These are phyloP conservation scores for Hesperia comma DNA, from an alignment of 2,888 invertebrate genomes.

Conservation along the genomic window DNA sequence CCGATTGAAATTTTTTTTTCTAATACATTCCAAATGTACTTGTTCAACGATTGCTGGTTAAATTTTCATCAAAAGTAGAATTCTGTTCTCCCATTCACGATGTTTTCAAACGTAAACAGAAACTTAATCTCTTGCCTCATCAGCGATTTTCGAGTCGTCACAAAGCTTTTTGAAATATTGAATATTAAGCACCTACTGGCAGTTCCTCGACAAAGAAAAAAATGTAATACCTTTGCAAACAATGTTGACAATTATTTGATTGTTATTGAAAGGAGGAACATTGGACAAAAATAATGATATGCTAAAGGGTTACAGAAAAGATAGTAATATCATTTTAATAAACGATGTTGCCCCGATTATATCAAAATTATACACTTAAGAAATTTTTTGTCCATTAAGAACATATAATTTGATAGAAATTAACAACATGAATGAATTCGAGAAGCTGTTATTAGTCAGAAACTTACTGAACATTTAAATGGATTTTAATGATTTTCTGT, in stretches of 20 bases:
- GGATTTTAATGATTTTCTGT: no score
- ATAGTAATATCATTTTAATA: no score
- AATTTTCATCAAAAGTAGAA: constrained; percentile 26
- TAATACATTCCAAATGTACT: neutral
- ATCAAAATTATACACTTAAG: no score
- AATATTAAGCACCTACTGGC: constrained; percentile 34
- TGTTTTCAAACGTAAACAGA: constrained; percentile 36
- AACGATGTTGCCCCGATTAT: no score
- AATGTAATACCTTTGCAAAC: constrained; percentile 22
- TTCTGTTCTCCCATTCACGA: constrained; percentile 29
- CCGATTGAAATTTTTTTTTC: neutral
- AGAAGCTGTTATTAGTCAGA: no score
- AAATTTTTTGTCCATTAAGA: no score
- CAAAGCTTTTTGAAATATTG: constrained; percentile 37
- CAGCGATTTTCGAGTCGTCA: constrained; percentile 28
- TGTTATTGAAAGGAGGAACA: constrained; percentile 11
- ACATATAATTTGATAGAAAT: no score
- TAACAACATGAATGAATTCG: no score
- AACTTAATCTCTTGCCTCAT: constrained; percentile 36
- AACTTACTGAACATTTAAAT: no score
- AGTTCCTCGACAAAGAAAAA: constrained; percentile 19
- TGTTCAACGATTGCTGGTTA: constrained; percentile 14
- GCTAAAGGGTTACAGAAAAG: no score
- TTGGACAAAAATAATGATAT: neutral
- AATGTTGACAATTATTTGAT: constrained; percentile 12